phyloP scores from a whole-genome alignment of 2,888 invertebrate species.

The Agonopterix alstromeriana region DNA sequence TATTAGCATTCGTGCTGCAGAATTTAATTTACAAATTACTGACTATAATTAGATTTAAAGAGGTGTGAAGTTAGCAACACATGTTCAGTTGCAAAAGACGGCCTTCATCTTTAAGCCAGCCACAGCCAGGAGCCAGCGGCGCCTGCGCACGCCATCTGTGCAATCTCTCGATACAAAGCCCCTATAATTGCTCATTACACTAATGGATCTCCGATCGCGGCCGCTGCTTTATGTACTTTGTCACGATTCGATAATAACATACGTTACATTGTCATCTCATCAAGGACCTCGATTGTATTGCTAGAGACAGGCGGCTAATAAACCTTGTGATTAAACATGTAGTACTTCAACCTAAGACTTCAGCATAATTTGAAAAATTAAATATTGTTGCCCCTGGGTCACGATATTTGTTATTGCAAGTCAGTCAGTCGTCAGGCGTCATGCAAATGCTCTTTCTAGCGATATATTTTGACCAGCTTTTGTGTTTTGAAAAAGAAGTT shows the following conservation, averaged over 20 bases:
- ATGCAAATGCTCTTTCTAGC: no score
- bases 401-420: no score
- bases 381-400: background rate
- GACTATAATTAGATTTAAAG: background rate
- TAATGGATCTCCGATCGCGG: constrained; percentile 54
- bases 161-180: constrained; percentile 26
- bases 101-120: constrained; percentile 36
- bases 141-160: constrained; percentile 7
- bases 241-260: constrained; percentile 44
- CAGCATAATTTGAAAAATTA: background rate
- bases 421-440: no score
- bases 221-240: constrained; percentile 37
- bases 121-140: constrained; percentile 1
- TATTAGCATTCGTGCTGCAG: background rate
- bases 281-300: background rate
- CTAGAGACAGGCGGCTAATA: background rate
- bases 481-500: no score
- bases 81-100: constrained; percentile 39
- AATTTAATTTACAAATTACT: background rate
- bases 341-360: background rate
- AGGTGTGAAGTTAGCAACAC: constrained; percentile 2
- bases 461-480: no score
- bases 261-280: background rate
- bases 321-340: background rate
- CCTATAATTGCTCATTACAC: constrained; percentile 59